phyloP scores from a whole-genome alignment of 2,888 invertebrate genomes.

The Eristalis intricaria region DNA sequence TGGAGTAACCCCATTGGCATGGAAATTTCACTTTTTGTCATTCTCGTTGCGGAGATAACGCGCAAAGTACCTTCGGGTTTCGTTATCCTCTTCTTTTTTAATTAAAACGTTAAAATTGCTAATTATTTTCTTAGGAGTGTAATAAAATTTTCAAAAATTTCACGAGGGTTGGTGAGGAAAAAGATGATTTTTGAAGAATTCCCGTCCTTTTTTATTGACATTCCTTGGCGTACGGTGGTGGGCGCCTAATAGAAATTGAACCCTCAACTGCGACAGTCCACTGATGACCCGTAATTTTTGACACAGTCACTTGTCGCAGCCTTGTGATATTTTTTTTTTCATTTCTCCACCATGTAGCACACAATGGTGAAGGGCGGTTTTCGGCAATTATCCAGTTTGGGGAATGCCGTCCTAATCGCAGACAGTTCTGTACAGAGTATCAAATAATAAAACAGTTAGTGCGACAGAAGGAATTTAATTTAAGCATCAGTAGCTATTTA shows the following conservation, averaged over 20 bases:
- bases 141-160: constrained; percentile 64
- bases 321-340: constrained; percentile 5
- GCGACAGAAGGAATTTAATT: constrained; percentile 72
- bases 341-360: neutral
- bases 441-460: constrained; percentile 70
- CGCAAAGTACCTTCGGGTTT: constrained; percentile 72
- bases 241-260: constrained; percentile 45
- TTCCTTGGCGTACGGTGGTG: constrained; percentile 24
- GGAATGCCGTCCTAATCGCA: constrained; percentile 62
- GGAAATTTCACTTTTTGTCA: constrained; percentile 60
- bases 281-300: constrained; percentile 71
- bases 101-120: constrained; percentile 77
- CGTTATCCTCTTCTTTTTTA: constrained; percentile 74
- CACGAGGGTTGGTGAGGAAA: constrained; percentile 8
- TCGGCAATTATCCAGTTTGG: constrained; percentile 59
- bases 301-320: constrained; percentile 54
- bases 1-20: constrained; percentile 56
- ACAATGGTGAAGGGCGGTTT: constrained; percentile 19
- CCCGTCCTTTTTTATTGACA: constrained; percentile 49
- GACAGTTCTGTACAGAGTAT: constrained; percentile 45
- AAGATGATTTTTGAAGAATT: constrained; percentile 58
- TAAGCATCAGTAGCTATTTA: constrained; percentile 72
- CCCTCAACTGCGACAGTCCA: constrained; percentile 63
- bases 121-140: constrained; percentile 75
- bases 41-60: constrained; percentile 65